phyloP scores from a whole-genome alignment of 2,797 vertebrate genomes.

The Parambassis ranga region DNA sequence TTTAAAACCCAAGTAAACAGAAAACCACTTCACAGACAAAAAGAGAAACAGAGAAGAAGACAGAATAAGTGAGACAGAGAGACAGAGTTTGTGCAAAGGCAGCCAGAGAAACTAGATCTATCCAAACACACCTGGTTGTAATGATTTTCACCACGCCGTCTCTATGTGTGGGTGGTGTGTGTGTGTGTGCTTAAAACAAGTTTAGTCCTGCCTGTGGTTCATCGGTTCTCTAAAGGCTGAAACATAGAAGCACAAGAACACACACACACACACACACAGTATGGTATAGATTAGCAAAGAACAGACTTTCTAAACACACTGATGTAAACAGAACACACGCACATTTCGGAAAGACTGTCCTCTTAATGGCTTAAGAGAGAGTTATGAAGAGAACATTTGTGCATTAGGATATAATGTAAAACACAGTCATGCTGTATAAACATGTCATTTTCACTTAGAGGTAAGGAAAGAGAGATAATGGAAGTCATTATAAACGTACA shows the following conservation, averaged over 20 bases:
- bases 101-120: constrained; percentile 33
- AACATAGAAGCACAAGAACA: constrained; percentile 19
- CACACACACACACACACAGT: not conserved
- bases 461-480: constrained; percentile 26
- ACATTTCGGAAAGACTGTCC: constrained; percentile 3
- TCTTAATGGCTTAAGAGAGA: constrained; percentile 29
- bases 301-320: constrained; percentile 38
- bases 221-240: not conserved
- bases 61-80: not conserved
- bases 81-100: not conserved
- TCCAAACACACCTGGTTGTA: constrained; percentile 58
- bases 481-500: constrained; percentile 29
- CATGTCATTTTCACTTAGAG: constrained; percentile 45
- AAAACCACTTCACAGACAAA: constrained; percentile 19
- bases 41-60: not conserved
- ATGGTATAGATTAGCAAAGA: constrained; percentile 43
- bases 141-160: constrained; percentile 36
- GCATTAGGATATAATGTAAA: constrained; percentile 42
- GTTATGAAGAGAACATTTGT: constrained; percentile 27
- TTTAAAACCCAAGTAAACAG: not conserved
- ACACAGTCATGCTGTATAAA: constrained; percentile 33
- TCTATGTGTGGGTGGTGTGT: not conserved
- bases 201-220: not conserved
- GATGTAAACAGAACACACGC: constrained; percentile 40
- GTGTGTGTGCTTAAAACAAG: not conserved